Evolutionary conservation across 2,797 vertebrate genomes (phyloP).

Genomic region (Pteronotus mesoamericanus): DNA sequence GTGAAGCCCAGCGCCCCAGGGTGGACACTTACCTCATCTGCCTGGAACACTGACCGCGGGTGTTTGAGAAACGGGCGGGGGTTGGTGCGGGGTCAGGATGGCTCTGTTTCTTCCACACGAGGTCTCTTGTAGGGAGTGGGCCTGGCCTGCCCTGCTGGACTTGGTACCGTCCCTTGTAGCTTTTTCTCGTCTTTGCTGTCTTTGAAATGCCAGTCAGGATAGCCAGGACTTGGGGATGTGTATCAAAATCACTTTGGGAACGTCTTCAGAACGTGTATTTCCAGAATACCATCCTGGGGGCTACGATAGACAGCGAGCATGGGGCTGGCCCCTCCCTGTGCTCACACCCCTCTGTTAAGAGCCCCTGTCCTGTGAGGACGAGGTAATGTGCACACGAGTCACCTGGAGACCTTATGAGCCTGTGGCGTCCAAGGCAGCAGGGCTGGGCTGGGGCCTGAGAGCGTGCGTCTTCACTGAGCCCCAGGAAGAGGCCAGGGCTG

Average conservation of each 20-base stretch:
- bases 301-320: background rate
- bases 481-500: background rate
- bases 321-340: background rate
- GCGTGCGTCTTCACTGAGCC: background rate
- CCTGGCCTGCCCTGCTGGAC: background rate
- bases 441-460: background rate
- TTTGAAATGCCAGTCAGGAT: background rate
- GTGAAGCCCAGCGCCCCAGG: background rate
- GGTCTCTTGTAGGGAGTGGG: background rate
- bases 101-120: background rate
- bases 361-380: background rate
- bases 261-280: background rate
- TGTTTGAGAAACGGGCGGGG: background rate
- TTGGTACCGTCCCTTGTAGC: background rate
- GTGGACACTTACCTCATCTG: background rate
- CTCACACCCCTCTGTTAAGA: background rate
- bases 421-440: background rate
- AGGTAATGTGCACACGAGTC: rapidly evolving
- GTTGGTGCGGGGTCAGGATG: background rate
- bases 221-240: background rate
- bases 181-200: background rate
- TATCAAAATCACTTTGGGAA: background rate
- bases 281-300: background rate
- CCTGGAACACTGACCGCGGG: background rate
- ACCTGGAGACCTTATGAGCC: background rate